Conservation (phyloP, 2,888 invertebrate genomes). For the Gerris lacustris region DNA sequence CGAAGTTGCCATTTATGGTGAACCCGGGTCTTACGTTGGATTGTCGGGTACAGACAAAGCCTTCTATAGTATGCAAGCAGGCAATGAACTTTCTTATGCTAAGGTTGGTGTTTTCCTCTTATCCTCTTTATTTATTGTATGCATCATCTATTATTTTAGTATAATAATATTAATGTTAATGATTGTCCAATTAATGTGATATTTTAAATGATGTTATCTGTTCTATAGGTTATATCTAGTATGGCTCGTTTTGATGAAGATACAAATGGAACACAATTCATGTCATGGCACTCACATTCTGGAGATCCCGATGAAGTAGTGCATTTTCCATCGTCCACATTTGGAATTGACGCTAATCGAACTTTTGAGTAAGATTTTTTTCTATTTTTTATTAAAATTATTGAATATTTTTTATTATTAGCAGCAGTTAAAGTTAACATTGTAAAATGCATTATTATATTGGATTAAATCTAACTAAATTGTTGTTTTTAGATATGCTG, state of each 20-base stretch:
- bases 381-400: not conserved
- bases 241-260: conserved; percentile 80
- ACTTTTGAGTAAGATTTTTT: conserved; percentile 60
- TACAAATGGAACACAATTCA: conserved; percentile 69
- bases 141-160: not conserved
- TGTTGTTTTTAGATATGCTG: conserved; percentile 45
- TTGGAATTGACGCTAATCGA: conserved; percentile 84
- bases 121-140: not conserved
- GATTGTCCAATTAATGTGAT: no score
- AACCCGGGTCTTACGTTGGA: conserved; percentile 88
- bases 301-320: conserved; percentile 75
- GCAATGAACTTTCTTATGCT: conserved; percentile 77
- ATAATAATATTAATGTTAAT: no score
- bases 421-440: no score
- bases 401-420: not conserved
- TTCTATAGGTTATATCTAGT: conserved; percentile 57
- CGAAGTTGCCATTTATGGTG: conserved; percentile 84
- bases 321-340: conserved; percentile 78
- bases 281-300: conserved; percentile 72
- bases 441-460: no score
- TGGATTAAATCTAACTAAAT: not conserved
- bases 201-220: no score
- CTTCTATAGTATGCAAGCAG: conserved; percentile 85
- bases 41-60: conserved; percentile 80
- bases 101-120: conserved; percentile 43